phyloP scores from a whole-genome alignment of 2,797 vertebrate genomes.

The Anguilla marmorata region DNA sequence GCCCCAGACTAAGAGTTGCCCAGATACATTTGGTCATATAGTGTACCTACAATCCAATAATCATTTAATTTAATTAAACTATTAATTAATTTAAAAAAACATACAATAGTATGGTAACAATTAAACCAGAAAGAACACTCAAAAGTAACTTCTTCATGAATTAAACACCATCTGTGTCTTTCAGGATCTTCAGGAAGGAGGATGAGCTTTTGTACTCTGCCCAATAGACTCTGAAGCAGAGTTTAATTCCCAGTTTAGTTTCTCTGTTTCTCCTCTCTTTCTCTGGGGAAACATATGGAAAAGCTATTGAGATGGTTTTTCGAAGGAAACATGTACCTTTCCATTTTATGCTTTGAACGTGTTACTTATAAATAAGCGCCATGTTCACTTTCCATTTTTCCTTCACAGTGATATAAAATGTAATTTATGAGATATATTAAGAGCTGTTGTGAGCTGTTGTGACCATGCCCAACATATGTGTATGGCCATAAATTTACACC shows the following conservation, averaged over 20 bases:
- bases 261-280: neutral
- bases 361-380: neutral
- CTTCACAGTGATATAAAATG: neutral
- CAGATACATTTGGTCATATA: no score
- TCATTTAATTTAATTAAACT: neutral
- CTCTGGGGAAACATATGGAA: conserved; percentile 14
- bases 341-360: neutral
- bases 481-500: no score
- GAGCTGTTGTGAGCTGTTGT: neutral
- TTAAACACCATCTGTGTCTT: neutral
- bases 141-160: neutral
- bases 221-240: neutral
- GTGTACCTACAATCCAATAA: neutral
- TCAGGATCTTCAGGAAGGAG: neutral
- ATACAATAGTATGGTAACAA: neutral
- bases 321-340: neutral
- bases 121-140: neutral
- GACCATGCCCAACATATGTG: no score
- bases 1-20: no score
- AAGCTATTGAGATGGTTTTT: neutral
- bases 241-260: neutral
- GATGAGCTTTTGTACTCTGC: neutral
- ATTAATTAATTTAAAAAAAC: neutral
- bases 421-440: neutral
- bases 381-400: neutral